phyloP scores from a whole-genome alignment of 2,797 vertebrate species.

The Anguilla obscura region DNA sequence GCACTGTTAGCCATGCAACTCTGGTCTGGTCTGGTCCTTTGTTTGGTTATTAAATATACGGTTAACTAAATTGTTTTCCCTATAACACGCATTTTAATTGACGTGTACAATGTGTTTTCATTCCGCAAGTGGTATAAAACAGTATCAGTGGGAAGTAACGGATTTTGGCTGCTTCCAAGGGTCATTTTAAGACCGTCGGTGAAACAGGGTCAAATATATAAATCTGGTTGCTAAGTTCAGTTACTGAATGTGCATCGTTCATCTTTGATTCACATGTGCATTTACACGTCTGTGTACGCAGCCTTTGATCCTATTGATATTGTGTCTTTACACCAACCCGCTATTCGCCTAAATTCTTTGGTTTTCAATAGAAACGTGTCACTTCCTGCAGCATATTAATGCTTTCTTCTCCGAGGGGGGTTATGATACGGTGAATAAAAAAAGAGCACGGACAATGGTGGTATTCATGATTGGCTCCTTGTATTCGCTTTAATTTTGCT shows the following conservation, averaged over 20 bases:
- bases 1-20: not conserved
- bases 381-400: slow-evolving; percentile 97
- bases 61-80: not conserved
- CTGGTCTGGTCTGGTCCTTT: not conserved
- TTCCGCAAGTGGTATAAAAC: slow-evolving; percentile 51
- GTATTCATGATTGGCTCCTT: slow-evolving; percentile 80
- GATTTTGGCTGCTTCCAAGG: slow-evolving; percentile 63
- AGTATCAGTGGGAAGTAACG: slow-evolving; percentile 54
- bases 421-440: slow-evolving; percentile 99
- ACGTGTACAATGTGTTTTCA: not conserved
- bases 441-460: slow-evolving; percentile 85
- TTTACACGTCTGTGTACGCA: slow-evolving; percentile 77
- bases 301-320: slow-evolving; percentile 93
- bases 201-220: slow-evolving; percentile 71
- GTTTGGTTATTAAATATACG: not conserved
- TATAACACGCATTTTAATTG: not conserved
- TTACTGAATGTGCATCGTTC: slow-evolving; percentile 87
- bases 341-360: slow-evolving; percentile 93
- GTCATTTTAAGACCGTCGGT: slow-evolving; percentile 69
- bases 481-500: slow-evolving; percentile 70
- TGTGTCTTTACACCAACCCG: slow-evolving; percentile 78
- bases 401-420: slow-evolving; percentile 97
- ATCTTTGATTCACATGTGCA: slow-evolving; percentile 86
- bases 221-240: slow-evolving; percentile 71
- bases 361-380: slow-evolving; percentile 99